Conservation (phyloP, 2,888 invertebrate species). For the Cordilura impudica region DNA sequence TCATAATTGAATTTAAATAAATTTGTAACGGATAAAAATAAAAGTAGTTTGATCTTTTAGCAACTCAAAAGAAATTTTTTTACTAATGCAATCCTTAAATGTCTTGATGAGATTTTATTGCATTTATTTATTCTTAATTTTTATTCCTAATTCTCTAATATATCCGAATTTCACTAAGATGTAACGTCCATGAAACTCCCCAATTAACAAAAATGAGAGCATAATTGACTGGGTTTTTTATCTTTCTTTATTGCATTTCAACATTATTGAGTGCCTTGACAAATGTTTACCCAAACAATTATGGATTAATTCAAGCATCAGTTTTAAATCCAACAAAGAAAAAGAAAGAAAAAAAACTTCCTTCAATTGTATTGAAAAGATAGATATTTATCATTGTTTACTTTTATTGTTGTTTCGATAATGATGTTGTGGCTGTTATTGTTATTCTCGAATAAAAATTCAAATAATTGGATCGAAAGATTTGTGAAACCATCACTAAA, state of each 20-base stretch:
- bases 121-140: too few species aligned
- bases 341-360: background rate
- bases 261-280: slow-evolving; percentile 32
- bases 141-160: too few species aligned
- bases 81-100: too few species aligned
- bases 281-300: slow-evolving; percentile 64
- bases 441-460: slow-evolving; percentile 16
- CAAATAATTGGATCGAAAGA: slow-evolving; percentile 60
- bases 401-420: slow-evolving; percentile 48
- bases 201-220: too few species aligned
- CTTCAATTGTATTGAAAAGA: slow-evolving; percentile 50
- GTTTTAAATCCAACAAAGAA: slow-evolving; percentile 26
- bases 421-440: background rate
- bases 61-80: too few species aligned
- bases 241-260: background rate
- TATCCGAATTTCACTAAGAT: too few species aligned
- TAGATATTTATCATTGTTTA: slow-evolving; percentile 60
- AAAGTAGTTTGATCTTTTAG: background rate
- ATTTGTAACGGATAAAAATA: background rate
- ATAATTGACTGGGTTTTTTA: too few species aligned
- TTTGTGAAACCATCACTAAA: background rate
- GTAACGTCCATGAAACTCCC: too few species aligned
- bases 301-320: slow-evolving; percentile 61
- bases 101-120: too few species aligned
- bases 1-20: background rate